Base-by-base conservation (phyloP, 2,113 vertebrate genomes). In the Clarias macrocephalus region DNA sequence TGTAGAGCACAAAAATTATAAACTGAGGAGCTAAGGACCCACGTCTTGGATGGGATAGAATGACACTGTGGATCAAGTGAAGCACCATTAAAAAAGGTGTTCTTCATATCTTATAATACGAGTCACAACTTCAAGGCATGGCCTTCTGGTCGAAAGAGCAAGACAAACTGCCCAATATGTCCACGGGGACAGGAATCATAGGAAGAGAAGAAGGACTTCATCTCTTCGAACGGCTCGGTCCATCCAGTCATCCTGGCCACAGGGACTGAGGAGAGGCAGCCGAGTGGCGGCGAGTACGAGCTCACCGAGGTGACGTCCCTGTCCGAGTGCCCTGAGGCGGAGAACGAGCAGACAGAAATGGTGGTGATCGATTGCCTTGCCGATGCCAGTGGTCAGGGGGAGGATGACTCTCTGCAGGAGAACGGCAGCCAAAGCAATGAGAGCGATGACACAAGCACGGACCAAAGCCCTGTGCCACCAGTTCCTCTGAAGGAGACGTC, bases 381-480 rank as follows among this genome's bases (percentile, higher is more conserved):
- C 89, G 98, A 99, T 0, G 97, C 97, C 90, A 99, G 98, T 91
- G 98, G 98, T 83, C 95, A 99, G 81, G 93, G 97, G 37, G 98
- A 99, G 87, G 98, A 99, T 89, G 98, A 99, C 0, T 97, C 98
- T 11, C 94, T 99, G 83, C 93, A 99, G 93, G 98, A 99, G 91
- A 99, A 98, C 0, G 97, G 97, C 57, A 99, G 98, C 93, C 98
- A 99, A 94, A 98, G 97, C 94, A 99, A 97, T 0, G 97, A 99
- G 89, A 99, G 97, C 0, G 98, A 99, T 3, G 97, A 99, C 90
- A 96, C 94, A 87, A 98, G 96, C 93, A 97, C 94, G 0, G 95
- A 97, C 85, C 95, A 92, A 21, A 96, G 96, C 37, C 96, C 97
- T 0, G 95, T 96, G 82, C 95, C 97, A 13, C 90, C 96, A 21